Percentiles rank a stretch among this genome's conserved stretches.
phyloP scores from a whole-genome alignment of 2,888 invertebrate genomes.

The Clitarchus hookeri region DNA sequence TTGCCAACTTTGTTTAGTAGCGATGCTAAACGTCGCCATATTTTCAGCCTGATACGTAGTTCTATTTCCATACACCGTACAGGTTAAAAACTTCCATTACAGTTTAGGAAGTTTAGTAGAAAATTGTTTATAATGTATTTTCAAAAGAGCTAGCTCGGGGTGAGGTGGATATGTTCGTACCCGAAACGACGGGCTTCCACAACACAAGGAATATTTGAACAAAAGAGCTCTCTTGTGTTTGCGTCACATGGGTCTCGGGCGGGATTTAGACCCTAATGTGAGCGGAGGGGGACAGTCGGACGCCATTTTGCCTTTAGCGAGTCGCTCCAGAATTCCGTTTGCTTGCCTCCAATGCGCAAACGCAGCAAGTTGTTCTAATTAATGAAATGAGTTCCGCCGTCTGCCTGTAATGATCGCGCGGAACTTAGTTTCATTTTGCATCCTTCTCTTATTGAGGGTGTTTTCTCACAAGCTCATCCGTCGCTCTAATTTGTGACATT shows the following conservation, averaged over 20 bases:
- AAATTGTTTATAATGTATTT: too few relatives aligned
- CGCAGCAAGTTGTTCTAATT: background rate
- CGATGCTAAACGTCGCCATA: too few relatives aligned
- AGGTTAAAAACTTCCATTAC: too few relatives aligned
- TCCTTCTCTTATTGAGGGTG: too few relatives aligned
- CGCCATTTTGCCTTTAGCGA: background rate
- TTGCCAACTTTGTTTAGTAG: too few relatives aligned
- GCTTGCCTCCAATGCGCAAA: background rate
- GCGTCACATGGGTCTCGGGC: background rate
- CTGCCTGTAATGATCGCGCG: background rate
- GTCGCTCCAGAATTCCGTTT: background rate
- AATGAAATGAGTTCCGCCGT: background rate
- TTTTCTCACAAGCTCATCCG: too few relatives aligned
- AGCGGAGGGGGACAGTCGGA: background rate
- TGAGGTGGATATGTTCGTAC: too few relatives aligned
- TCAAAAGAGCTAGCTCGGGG: too few relatives aligned
- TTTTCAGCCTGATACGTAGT: too few relatives aligned
- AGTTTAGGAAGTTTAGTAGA: too few relatives aligned
- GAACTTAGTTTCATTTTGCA: background rate
- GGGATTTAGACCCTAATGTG: background rate
- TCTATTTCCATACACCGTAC: too few relatives aligned
- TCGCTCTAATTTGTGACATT: too few relatives aligned
- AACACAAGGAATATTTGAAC: slow-evolving; percentile 1
- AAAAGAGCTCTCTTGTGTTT: background rate
- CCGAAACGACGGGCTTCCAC: background rate